phyloP scores from a whole-genome alignment of 1,140 invertebrate genomes.

The Paraescarpia echinospica region DNA sequence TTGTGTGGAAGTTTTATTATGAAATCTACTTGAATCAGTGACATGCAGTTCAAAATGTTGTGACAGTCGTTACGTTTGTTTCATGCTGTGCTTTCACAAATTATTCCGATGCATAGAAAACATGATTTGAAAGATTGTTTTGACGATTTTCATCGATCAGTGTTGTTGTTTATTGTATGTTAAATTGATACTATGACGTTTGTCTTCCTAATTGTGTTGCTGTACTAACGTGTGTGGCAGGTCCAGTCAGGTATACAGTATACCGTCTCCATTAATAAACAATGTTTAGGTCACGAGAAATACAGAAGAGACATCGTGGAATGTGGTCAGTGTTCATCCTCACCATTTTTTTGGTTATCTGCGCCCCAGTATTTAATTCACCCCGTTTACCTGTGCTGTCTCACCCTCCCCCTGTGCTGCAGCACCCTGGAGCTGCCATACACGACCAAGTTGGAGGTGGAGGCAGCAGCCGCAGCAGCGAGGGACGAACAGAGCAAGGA shows the following conservation, averaged over 20 bases:
- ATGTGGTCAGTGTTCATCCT: background rate
- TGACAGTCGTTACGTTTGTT: background rate
- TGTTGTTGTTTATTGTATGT: background rate
- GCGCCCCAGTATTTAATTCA: background rate
- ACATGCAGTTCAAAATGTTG: background rate
- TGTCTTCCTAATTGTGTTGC: background rate
- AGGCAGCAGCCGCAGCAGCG: conserved; percentile 7
- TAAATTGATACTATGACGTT: too few species aligned
- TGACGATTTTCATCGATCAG: too few species aligned
- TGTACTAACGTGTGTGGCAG: background rate
- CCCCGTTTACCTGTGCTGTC: background rate
- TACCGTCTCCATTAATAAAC: too few species aligned
- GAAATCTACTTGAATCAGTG: background rate
- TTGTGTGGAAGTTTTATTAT: background rate
- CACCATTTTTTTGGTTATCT: background rate
- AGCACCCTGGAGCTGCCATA: conserved; percentile 44
- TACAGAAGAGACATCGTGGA: too few species aligned
- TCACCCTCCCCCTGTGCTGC: background rate
- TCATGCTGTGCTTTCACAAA: background rate
- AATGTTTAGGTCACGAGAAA: too few species aligned
- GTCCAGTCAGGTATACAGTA: too few species aligned
- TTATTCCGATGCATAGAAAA: background rate
- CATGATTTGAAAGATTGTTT: too few species aligned
- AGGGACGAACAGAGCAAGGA: conserved; percentile 12
- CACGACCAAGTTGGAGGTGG: conserved; percentile 29